Base-by-base conservation (phyloP, 2,797 vertebrate genomes). In the Dermochelys coriacea region DNA sequence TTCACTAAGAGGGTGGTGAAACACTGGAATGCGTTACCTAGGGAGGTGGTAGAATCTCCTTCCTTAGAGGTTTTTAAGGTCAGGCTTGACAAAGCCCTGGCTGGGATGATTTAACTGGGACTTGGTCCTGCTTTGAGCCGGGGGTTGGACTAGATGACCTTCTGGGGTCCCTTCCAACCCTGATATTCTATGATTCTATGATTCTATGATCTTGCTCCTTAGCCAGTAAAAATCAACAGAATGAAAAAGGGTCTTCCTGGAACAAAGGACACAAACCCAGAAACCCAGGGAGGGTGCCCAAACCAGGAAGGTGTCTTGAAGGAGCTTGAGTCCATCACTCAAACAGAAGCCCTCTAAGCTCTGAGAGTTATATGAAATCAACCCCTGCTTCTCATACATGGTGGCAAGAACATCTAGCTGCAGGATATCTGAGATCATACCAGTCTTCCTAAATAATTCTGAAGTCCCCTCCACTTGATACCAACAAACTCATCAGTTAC, bases 391-490 rank as follows among this genome's bases (percentile, higher is more conserved):
- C 21, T 12, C 37, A 49, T 31, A 16, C 45, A 16, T 77, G 41
- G 27, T 77, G 15, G 23, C 52, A 82, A 12, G 8, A 83, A 68
- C 31, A 91, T 45, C 16, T 52, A 64, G 18, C 5, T 2, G 8
- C 21, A 64, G 23, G 23, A 11, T n/a, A 88, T 57, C 77, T 57
- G 16, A 84, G 5, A 6, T 52, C 47, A 15, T 51, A 84, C 0
- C 0, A 0, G 41, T 31, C 57, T 77, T 55, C n/a, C 34, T 87
- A 50, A 45, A 49, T 64, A 75, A 18, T 3, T 5, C 1, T 11
- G 80, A 82, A 91, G 47, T 82, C 27, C 86, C 10, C 8, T 41
- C 12, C 7, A 19, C 2, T 8, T 45, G 4, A 11, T 34, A 90
- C 21, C 75, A 89, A 41, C 21, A 89, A 61, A 2, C 78, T 1